Evolutionary conservation across 2,888 invertebrate genomes (phyloP), one percentile per base, ranked within the genome.

Genomic region (Acronicta leporina): DNA sequence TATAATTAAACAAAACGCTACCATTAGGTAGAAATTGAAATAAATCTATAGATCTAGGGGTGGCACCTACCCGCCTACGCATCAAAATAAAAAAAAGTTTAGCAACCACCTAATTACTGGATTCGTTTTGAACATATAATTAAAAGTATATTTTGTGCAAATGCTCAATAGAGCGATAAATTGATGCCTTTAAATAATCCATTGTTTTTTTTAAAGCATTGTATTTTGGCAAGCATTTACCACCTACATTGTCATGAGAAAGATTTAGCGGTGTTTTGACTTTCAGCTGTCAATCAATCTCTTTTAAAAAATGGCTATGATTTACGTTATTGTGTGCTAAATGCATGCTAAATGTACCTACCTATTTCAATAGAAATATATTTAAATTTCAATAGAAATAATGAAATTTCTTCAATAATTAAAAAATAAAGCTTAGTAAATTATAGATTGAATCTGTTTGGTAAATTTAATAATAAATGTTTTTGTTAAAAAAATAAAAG

Each of bases 101-200:
- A 76, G 91, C 92, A 88, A 93, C 92, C 91, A 66, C 88, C 87
- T 92, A 92, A 93, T 92, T 84, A 81, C 68, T 77, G 85, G 87
- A 82, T 88, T 61, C 56, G 59, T 63, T 66, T 65, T 73, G 63
- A 86, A 81, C 81, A 80, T 78, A 82, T 86, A 92, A 94, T 94
- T 94, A 94, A 89, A 92, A 90, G 66, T 42, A 74, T 88, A 92
- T 93, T 92, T 89, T 81, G 84, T 67, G 68, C 72, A 71, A 83
- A 87, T 84, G 81, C 76, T 84, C 85, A 87, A 90, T 91, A 87
- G 86, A 87, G 79, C 84, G 80, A 78, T 81, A 83, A 90, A 92
- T 92, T 88, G 88, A 90, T 88, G 84, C 81, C 64, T 33, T 45
- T 60, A 67, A n/a, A 56, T 64, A 55, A 33, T 65, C 78, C 72